Evolutionary conservation across 2,888 invertebrate genomes (phyloP).

Genomic region (Ecdyonurus torrentis): DNA sequence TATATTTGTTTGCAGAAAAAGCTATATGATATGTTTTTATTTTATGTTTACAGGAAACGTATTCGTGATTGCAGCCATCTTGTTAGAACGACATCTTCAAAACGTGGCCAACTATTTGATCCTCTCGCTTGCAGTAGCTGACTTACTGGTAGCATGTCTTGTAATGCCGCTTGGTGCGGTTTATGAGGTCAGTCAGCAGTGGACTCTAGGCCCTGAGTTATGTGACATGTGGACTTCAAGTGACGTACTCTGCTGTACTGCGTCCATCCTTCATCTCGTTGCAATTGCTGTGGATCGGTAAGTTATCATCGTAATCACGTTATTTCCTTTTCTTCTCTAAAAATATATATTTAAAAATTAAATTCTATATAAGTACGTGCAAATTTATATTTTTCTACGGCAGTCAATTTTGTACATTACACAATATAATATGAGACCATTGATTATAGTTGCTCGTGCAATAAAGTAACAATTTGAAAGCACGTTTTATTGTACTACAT

Average conservation of each 20-base stretch:
- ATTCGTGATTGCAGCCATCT: conserved; percentile 84
- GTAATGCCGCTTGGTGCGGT: conserved; percentile 60
- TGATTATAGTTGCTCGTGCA: too few relatives aligned
- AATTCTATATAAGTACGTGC: too few relatives aligned
- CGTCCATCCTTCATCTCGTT: conserved; percentile 63
- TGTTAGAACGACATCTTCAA: conserved; percentile 70
- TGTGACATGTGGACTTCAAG: conserved; percentile 92
- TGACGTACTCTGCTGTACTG: conserved; percentile 81
- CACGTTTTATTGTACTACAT: too few relatives aligned
- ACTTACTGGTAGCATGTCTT: conserved; percentile 71
- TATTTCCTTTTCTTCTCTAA: too few relatives aligned
- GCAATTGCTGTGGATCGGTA: conserved; percentile 70
- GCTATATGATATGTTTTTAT: conserved; percentile 2
- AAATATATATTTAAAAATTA: too few relatives aligned
- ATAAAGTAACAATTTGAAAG: too few relatives aligned
- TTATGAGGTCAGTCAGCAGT: conserved; percentile 60
- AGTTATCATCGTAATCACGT: conserved; percentile 14
- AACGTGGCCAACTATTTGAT: conserved; percentile 84
- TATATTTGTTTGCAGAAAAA: background rate
- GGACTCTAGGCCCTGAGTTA: conserved; percentile 71
- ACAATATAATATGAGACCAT: too few relatives aligned
- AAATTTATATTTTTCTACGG: too few relatives aligned
- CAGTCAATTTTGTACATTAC: too few relatives aligned
- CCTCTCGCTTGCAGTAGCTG: conserved; percentile 77
- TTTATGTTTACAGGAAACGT: conserved; percentile 56